Evolutionary conservation across 2,113 vertebrate species (phyloP).

Genomic region (Pteropus alecto): DNA sequence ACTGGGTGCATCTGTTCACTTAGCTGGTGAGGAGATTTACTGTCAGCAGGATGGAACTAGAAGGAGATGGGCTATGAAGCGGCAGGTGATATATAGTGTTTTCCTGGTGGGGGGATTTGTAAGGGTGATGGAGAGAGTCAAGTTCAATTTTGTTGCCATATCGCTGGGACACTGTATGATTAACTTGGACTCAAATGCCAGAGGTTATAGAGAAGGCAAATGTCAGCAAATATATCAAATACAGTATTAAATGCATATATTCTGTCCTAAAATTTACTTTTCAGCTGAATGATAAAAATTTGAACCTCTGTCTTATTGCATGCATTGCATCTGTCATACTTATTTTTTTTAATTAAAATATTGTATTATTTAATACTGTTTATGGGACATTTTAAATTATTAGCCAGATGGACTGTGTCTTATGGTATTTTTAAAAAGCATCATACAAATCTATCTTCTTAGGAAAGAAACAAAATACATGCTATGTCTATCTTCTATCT

Average conservation of each 20-base stretch:
- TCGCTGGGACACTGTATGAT: not conserved
- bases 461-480: not conserved
- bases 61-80: slow-evolving; percentile 18
- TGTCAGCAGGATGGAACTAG: slow-evolving; percentile 26
- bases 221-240: not conserved
- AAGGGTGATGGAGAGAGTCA: slow-evolving; percentile 1
- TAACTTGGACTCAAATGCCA: slow-evolving; percentile 5
- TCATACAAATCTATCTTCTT: not conserved
- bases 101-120: slow-evolving; percentile 15
- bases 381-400: not conserved
- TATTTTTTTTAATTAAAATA: not conserved
- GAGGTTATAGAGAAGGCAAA: slow-evolving; percentile 20
- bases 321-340: not conserved
- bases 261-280: not conserved
- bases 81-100: not conserved
- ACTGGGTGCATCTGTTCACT: slow-evolving; percentile 50
- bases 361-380: not conserved
- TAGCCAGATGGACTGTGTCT: not conserved
- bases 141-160: slow-evolving; percentile 24
- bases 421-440: not conserved
- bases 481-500: not conserved
- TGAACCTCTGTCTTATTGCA: not conserved
- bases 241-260: not conserved
- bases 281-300: not conserved
- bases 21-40: slow-evolving; percentile 49